Percentiles rank a stretch among this genome's conserved stretches.
These are phyloP conservation scores for Lathronympha strigana DNA, from an alignment of 2,888 invertebrate genomes.

Conservation along the genomic window DNA sequence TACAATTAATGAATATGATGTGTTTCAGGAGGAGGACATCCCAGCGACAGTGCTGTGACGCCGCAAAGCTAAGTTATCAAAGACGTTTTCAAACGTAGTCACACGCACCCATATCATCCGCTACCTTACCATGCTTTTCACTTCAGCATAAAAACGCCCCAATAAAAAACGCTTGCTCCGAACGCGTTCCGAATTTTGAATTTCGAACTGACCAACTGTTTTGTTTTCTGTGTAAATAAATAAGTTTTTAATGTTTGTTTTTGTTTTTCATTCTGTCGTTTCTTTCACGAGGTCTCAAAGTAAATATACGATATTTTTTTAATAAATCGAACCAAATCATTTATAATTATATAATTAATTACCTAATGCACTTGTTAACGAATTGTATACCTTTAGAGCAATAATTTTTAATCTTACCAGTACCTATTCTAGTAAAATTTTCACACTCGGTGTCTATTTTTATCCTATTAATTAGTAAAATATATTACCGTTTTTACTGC, in stretches of 20 bases:
- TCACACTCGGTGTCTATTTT: conserved; percentile 74
- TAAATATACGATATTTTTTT: conserved; percentile 51
- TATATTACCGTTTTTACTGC: conserved; percentile 65
- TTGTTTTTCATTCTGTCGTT: conserved; percentile 47
- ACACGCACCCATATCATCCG: conserved; percentile 72
- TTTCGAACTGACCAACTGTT: conserved; percentile 53
- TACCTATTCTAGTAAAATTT: conserved; percentile 61
- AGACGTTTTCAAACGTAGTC: conserved; percentile 75
- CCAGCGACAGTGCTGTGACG: conserved; percentile 78
- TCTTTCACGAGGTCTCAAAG: conserved; percentile 47
- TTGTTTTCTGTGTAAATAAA: conserved; percentile 67
- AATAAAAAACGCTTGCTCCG: conserved; percentile 59
- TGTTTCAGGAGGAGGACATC: conserved; percentile 78
- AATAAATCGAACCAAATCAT: conserved; percentile 68
- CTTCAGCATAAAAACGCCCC: conserved; percentile 57
- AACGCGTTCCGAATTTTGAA: conserved; percentile 46
- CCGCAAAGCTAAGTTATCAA: conserved; percentile 75
- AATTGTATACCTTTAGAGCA: conserved; percentile 74
- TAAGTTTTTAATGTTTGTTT: conserved; percentile 50
- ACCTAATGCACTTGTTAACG: conserved; percentile 67
- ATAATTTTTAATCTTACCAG: conserved; percentile 66
- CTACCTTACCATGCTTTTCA: conserved; percentile 80
- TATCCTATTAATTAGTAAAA: conserved; percentile 64
- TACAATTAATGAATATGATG: conserved; percentile 9
- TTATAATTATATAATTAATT: conserved; percentile 54